Percentiles rank a stretch among this genome's conserved stretches.
Conservation (phyloP, 1,140 invertebrate species). For the Ceratina australensis region DNA sequence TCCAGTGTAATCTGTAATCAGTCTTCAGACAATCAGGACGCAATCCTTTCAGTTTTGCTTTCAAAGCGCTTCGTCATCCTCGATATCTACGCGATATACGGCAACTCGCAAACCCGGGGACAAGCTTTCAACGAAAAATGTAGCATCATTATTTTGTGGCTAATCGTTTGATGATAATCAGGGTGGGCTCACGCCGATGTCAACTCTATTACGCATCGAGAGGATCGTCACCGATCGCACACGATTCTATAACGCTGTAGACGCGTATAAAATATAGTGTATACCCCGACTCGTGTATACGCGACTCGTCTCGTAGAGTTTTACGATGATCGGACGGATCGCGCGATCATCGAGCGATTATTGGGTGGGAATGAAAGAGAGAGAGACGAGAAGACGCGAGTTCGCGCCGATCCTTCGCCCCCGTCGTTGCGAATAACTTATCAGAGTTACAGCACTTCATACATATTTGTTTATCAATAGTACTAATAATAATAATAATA, state of each 20-base stretch:
- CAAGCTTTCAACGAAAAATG: neutral
- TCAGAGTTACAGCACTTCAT: slow-evolving; percentile 51
- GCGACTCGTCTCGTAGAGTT: slow-evolving; percentile 8
- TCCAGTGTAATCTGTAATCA: neutral
- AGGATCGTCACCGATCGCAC: slow-evolving; percentile 32
- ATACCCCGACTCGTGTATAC: neutral
- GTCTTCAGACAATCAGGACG: neutral
- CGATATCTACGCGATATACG: slow-evolving; percentile 14
- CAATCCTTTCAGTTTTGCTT: slow-evolving; percentile 33
- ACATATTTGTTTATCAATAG: slow-evolving; percentile 45
- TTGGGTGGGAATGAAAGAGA: neutral
- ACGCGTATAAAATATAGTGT: slow-evolving; percentile 15
- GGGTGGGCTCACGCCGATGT: slow-evolving; percentile 4
- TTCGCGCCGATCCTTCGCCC: slow-evolving; percentile 14
- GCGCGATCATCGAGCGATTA: neutral
- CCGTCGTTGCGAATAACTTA: slow-evolving; percentile 34
- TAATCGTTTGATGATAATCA: neutral
- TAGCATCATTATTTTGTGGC: slow-evolving; percentile 1
- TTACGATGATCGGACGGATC: slow-evolving; percentile 26
- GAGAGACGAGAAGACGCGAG: slow-evolving; percentile 8
- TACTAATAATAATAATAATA: slow-evolving; percentile 19
- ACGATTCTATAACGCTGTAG: slow-evolving; percentile 25
- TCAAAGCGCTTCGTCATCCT: slow-evolving; percentile 22
- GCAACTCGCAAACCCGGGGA: neutral
- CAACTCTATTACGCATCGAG: slow-evolving; percentile 1